These are phyloP conservation scores for Lasioglossum calceatum DNA, from an alignment of 2,888 invertebrate species.

Conservation along the genomic window DNA sequence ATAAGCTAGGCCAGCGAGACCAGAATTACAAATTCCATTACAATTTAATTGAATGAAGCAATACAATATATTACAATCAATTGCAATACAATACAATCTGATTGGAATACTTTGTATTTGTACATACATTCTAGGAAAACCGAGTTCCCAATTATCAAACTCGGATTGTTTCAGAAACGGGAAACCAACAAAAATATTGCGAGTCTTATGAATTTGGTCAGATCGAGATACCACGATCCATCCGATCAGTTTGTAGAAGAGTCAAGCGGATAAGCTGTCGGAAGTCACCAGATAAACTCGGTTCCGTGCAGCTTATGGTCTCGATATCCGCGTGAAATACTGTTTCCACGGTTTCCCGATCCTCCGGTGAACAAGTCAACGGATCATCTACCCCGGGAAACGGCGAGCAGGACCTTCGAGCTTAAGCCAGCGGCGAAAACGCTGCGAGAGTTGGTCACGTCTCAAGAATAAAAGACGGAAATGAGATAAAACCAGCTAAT, in stretches of 20 bases:
- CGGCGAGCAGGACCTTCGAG: constrained; percentile 11
- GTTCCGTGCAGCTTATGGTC: not conserved
- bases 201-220: not conserved
- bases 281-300: constrained; percentile 31
- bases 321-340: not conserved
- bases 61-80: too few relatives aligned
- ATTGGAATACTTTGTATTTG: too few relatives aligned
- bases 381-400: constrained; percentile 50
- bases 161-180: not conserved
- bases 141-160: not conserved
- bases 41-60: too few relatives aligned
- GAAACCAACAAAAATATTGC: too few relatives aligned
- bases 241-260: not conserved
- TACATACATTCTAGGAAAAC: not conserved
- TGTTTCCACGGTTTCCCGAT: not conserved
- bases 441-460: constrained; percentile 7
- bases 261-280: constrained; percentile 40
- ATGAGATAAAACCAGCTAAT: constrained; percentile 62
- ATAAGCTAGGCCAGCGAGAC: too few relatives aligned
- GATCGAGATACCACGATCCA: not conserved
- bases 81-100: too few relatives aligned
- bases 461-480: constrained; percentile 30
- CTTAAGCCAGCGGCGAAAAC: constrained; percentile 35
- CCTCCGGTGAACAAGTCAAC: constrained; percentile 51
- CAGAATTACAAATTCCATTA: too few relatives aligned